Percentiles rank a stretch among this genome's conserved stretches.
phyloP scores from a whole-genome alignment of 2,113 vertebrate genomes.

The Catagonus wagneri region DNA sequence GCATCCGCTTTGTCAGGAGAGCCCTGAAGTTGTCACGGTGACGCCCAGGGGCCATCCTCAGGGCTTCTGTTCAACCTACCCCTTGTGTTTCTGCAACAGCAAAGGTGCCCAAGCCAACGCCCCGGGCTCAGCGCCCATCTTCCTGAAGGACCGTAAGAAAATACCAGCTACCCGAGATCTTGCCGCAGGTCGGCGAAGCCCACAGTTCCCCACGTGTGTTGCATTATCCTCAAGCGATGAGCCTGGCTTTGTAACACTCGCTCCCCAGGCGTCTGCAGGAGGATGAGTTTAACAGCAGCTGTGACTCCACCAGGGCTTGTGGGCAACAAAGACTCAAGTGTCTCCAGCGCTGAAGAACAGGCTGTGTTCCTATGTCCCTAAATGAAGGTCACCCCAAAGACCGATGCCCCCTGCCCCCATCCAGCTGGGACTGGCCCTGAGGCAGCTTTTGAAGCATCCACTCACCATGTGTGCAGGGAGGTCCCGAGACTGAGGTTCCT shows the following conservation, averaged over 20 bases:
- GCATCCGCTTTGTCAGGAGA: background rate
- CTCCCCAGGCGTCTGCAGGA: constrained; percentile 75
- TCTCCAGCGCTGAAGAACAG: constrained; percentile 75
- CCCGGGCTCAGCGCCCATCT: constrained; percentile 48
- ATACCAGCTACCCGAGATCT: constrained; percentile 85
- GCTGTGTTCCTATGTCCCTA: constrained; percentile 77
- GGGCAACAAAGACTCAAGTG: constrained; percentile 80
- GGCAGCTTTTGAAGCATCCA: background rate
- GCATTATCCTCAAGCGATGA: constrained; percentile 76
- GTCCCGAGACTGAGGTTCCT: background rate
- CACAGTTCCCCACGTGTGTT: constrained; percentile 81
- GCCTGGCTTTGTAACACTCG: constrained; percentile 81
- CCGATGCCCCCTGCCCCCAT: fast-evolving
- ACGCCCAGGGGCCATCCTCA: background rate
- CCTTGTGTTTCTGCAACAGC: background rate
- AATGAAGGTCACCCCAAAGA: constrained; percentile 75
- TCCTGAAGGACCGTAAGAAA: constrained; percentile 77
- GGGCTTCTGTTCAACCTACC: fast-evolving
- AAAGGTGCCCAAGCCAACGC: constrained; percentile 67
- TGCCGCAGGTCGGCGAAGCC: constrained; percentile 81
- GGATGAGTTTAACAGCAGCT: constrained; percentile 78
- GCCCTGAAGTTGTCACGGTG: background rate
- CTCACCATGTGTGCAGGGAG: fast-evolving
- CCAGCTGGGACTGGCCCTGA: background rate
- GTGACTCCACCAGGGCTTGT: constrained; percentile 69